Evolutionary conservation across 2,113 vertebrate genomes (phyloP).

Genomic region (Anser brachyrhynchus): DNA sequence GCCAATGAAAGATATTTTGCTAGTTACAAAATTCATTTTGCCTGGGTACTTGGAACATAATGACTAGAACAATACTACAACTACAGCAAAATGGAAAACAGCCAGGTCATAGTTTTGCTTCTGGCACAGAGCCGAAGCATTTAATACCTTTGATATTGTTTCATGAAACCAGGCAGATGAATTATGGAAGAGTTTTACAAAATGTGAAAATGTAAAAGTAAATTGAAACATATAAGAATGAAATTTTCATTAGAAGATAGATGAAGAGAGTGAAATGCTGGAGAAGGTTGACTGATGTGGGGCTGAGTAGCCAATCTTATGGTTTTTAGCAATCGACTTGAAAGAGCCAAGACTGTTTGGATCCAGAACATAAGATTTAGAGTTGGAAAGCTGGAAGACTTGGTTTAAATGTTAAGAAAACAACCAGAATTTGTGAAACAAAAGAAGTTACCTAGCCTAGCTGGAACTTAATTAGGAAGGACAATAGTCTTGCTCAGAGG

Average conservation of each 20-base stretch:
- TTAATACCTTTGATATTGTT: slow-evolving; percentile 10
- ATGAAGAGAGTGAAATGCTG: background rate
- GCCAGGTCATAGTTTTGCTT: slow-evolving; percentile 1
- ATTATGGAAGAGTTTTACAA: background rate
- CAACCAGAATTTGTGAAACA: background rate
- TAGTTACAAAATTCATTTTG: background rate
- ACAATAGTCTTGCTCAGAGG: background rate
- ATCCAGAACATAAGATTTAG: background rate
- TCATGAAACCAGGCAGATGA: slow-evolving; percentile 1
- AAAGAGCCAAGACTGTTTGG: background rate
- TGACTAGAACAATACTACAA: background rate
- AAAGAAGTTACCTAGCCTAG: slow-evolving; percentile 26
- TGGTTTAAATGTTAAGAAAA: slow-evolving; percentile 29
- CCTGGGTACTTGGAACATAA: background rate
- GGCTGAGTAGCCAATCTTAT: background rate
- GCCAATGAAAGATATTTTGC: background rate
- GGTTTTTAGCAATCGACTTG: background rate
- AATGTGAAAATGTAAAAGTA: background rate
- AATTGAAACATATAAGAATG: background rate
- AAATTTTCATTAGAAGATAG: background rate
- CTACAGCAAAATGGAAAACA: background rate
- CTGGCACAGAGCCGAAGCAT: background rate
- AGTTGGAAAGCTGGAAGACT: background rate
- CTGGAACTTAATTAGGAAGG: background rate
- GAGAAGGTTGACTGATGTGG: background rate